phyloP scores from a whole-genome alignment of 2,797 vertebrate species.

The Heteromormyrus szaboi region DNA sequence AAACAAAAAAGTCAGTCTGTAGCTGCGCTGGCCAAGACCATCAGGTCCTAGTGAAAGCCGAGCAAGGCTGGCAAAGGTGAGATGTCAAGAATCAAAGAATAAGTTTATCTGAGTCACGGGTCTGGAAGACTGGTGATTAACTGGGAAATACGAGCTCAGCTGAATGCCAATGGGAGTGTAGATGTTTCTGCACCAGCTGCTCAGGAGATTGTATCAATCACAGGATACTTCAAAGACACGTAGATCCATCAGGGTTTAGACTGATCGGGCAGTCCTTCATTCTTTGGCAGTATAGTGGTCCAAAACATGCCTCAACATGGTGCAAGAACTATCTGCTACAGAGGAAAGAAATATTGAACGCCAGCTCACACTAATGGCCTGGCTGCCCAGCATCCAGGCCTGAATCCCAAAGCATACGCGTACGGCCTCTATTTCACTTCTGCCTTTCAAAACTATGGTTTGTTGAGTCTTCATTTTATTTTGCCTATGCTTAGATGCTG shows the following conservation, averaged over 20 bases:
- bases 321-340: background rate
- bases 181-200: background rate
- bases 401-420: background rate
- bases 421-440: background rate
- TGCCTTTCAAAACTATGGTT: background rate
- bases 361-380: background rate
- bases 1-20: background rate
- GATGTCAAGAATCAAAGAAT: background rate
- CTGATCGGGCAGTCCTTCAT: background rate
- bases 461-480: background rate
- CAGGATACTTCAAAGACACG: background rate
- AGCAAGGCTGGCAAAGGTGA: background rate
- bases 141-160: background rate
- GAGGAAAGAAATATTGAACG: background rate
- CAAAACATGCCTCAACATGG: background rate
- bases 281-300: background rate
- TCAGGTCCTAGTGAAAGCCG: background rate
- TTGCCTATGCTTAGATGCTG: background rate
- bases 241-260: background rate
- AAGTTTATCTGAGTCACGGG: background rate
- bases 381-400: background rate
- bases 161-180: background rate
- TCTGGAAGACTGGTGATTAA: background rate
- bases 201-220: background rate
- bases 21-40: background rate